These are phyloP conservation scores for Calliopum simillimum DNA, from an alignment of 2,888 invertebrate species.

Conservation along the genomic window DNA sequence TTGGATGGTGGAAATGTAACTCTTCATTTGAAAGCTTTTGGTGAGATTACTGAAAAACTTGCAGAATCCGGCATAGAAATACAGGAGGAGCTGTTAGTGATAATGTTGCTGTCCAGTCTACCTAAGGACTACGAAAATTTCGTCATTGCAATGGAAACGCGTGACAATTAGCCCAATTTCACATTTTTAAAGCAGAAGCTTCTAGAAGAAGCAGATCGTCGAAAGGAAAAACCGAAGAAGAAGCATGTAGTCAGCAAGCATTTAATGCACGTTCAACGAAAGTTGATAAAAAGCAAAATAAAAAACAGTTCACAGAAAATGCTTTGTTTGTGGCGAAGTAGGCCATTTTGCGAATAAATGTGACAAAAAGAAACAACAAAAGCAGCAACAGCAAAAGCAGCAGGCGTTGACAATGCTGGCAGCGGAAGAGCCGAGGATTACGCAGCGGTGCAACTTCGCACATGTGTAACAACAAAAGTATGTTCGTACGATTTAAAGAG, in stretches of 20 bases:
- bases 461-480: conserved; percentile 39
- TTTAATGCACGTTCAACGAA: conserved; percentile 20
- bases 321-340: conserved; percentile 26
- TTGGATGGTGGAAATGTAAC: neutral
- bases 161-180: conserved; percentile 32
- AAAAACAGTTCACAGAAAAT: conserved; percentile 37
- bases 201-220: conserved; percentile 31
- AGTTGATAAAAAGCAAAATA: conserved; percentile 6
- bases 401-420: conserved; percentile 38
- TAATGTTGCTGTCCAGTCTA: conserved; percentile 38
- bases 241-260: conserved; percentile 20
- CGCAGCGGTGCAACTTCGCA: conserved; percentile 37
- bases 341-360: conserved; percentile 34
- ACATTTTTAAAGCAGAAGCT: conserved; percentile 31
- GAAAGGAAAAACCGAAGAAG: conserved; percentile 31
- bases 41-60: conserved; percentile 27
- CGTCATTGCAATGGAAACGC: conserved; percentile 39
- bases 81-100: conserved; percentile 30
- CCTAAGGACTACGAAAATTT: conserved; percentile 37
- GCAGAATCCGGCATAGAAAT: conserved; percentile 35
- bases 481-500: conserved; percentile 34
- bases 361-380: conserved; percentile 25
- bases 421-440: conserved; percentile 19
- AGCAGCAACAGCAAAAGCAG: conserved; percentile 37
- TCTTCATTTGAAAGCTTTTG: conserved; percentile 30